Evolutionary conservation across 2,888 invertebrate species (phyloP).

Genomic region (Salpingus planirostris): DNA sequence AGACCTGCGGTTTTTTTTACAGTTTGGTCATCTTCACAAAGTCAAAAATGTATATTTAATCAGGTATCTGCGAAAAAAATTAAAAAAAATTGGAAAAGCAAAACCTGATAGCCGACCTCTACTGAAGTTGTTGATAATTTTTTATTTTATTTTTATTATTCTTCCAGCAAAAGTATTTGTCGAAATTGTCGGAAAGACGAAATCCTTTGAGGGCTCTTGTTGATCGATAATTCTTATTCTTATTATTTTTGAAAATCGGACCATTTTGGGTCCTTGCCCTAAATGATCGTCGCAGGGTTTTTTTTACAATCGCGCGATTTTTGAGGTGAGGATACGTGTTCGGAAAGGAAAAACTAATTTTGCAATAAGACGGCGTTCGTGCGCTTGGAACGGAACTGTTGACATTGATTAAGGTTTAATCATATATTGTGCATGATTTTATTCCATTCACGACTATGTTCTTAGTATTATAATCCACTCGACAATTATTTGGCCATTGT

Average conservation of each 20-base stretch:
- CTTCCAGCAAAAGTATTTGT: too few relatives aligned
- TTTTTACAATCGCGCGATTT: constrained; percentile 2
- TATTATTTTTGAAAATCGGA: constrained; percentile 1
- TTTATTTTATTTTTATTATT: too few relatives aligned
- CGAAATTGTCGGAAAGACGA: too few relatives aligned
- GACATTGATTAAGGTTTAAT: constrained; percentile 20
- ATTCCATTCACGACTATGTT: constrained; percentile 9
- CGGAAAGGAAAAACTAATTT: constrained; percentile 14
- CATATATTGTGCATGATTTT: constrained; percentile 4
- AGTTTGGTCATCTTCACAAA: too few relatives aligned
- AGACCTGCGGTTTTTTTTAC: too few relatives aligned
- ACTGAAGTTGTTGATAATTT: too few relatives aligned
- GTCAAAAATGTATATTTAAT: too few relatives aligned
- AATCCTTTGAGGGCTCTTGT: neutral
- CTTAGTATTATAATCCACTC: too few relatives aligned
- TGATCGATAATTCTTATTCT: neutral
- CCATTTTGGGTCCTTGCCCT: constrained; percentile 23
- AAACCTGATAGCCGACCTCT: too few relatives aligned
- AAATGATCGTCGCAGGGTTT: constrained; percentile 18
- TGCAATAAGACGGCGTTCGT: constrained; percentile 11
- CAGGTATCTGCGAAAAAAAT: too few relatives aligned
- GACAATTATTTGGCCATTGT: too few relatives aligned
- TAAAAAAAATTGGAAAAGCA: too few relatives aligned
- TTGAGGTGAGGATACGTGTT: constrained; percentile 13
- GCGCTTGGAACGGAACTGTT: constrained; percentile 20